These are phyloP conservation scores for Nemotelus nigrinus DNA, from an alignment of 2,888 invertebrate species.

Conservation along the genomic window DNA sequence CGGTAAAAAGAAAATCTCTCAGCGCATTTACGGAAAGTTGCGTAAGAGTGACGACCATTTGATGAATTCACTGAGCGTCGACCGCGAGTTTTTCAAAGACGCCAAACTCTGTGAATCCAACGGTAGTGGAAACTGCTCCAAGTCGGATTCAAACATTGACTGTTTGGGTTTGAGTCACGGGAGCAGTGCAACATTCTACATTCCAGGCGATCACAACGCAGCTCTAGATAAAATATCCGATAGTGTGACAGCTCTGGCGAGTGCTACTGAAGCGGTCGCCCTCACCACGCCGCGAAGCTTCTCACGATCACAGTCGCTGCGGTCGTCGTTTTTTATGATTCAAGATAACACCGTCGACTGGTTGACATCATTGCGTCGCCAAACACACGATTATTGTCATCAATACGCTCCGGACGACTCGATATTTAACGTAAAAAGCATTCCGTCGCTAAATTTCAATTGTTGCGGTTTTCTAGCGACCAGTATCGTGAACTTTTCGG, in stretches of 20 bases:
- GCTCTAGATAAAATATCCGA: background rate
- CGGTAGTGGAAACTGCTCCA: conserved; percentile 31
- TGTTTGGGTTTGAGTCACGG: conserved; percentile 22
- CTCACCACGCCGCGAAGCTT: conserved; percentile 32
- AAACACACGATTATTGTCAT: conserved; percentile 58
- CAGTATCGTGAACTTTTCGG: background rate
- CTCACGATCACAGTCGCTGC: conserved; percentile 13
- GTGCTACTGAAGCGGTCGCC: background rate
- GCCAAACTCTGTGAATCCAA: background rate
- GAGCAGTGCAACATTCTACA: background rate
- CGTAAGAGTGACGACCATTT: conserved; percentile 53
- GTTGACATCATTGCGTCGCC: conserved; percentile 61
- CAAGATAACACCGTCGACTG: conserved; percentile 61
- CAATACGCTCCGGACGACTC: conserved; percentile 55
- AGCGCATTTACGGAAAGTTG: conserved; percentile 61
- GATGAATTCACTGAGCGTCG: conserved; percentile 43
- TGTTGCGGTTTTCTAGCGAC: conserved; percentile 41
- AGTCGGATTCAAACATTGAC: conserved; percentile 48
- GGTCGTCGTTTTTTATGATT: conserved; percentile 30
- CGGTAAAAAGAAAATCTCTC: conserved; percentile 41
- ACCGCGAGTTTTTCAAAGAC: background rate
- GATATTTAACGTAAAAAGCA: conserved; percentile 60
- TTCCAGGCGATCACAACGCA: background rate
- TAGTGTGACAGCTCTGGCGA: conserved; percentile 11
- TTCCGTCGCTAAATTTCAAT: conserved; percentile 57